Conservation (phyloP, 2,797 vertebrate species). For the Tinamus major region DNA sequence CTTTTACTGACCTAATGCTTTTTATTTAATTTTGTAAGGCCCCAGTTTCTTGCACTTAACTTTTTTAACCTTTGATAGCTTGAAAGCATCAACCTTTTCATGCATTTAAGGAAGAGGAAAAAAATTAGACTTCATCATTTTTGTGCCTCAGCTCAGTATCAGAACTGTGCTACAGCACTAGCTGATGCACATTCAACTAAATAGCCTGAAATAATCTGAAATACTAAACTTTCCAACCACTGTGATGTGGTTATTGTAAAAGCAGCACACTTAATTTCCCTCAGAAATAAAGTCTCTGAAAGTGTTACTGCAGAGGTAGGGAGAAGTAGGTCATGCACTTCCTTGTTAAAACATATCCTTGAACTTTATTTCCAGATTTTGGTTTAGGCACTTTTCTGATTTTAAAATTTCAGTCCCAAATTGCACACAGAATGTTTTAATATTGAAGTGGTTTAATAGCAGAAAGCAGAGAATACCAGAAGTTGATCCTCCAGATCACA, state of each 20-base stretch:
- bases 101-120: neutral
- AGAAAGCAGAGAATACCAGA: slow-evolving; percentile 28
- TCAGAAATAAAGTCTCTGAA: slow-evolving; percentile 15
- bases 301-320: neutral
- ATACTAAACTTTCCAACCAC: neutral
- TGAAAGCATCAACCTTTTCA: neutral
- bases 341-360: neutral
- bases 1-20: neutral
- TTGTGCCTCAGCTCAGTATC: neutral
- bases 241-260: neutral
- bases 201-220: slow-evolving; percentile 11
- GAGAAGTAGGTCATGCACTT: slow-evolving; percentile 36
- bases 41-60: neutral
- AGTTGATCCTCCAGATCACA: neutral
- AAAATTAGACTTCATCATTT: neutral
- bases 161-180: neutral
- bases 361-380: slow-evolving; percentile 27
- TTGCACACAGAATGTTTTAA: neutral
- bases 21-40: neutral
- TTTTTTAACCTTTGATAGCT: neutral
- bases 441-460: neutral
- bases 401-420: neutral
- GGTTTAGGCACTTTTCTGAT: neutral
- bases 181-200: neutral
- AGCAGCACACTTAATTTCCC: slow-evolving; percentile 32